These are phyloP conservation scores for Germaria angustata DNA, from an alignment of 2,888 invertebrate species.

Conservation along the genomic window DNA sequence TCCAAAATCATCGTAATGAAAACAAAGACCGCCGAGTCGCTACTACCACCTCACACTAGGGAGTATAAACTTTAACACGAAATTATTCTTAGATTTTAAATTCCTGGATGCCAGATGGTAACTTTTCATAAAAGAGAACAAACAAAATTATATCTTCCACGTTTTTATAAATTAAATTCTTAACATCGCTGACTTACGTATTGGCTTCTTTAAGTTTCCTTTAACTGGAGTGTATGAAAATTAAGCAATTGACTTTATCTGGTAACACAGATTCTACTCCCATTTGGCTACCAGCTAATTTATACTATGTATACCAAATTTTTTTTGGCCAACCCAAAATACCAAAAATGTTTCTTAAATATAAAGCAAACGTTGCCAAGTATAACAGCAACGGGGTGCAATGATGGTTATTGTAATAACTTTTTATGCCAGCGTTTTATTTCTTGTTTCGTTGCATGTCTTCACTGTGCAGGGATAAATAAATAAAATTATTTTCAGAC, in stretches of 20 bases:
- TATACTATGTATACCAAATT: too few relatives aligned
- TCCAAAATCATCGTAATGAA: neutral
- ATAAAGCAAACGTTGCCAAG: too few relatives aligned
- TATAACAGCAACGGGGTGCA: neutral
- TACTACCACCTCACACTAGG: neutral
- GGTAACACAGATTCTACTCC: too few relatives aligned
- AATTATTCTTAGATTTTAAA: neutral
- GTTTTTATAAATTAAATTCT: too few relatives aligned
- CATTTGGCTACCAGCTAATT: too few relatives aligned
- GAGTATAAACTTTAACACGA: neutral
- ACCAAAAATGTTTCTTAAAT: neutral
- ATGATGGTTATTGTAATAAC: slow-evolving; percentile 14
- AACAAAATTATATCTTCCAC: too few relatives aligned
- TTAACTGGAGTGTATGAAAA: neutral
- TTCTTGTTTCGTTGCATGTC: neutral
- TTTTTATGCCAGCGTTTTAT: slow-evolving; percentile 7
- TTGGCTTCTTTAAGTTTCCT: too few relatives aligned
- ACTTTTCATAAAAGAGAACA: too few relatives aligned
- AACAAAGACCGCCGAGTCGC: neutral
- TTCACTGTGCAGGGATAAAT: slow-evolving; percentile 17
- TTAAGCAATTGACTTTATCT: neutral
- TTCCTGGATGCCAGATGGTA: neutral
- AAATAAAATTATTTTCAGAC: neutral
- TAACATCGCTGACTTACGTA: too few relatives aligned
- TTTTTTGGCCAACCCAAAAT: too few relatives aligned